These are phyloP conservation scores for Tetranychus truncatus DNA, from an alignment of 2,888 invertebrate species.

Conservation along the genomic window DNA sequence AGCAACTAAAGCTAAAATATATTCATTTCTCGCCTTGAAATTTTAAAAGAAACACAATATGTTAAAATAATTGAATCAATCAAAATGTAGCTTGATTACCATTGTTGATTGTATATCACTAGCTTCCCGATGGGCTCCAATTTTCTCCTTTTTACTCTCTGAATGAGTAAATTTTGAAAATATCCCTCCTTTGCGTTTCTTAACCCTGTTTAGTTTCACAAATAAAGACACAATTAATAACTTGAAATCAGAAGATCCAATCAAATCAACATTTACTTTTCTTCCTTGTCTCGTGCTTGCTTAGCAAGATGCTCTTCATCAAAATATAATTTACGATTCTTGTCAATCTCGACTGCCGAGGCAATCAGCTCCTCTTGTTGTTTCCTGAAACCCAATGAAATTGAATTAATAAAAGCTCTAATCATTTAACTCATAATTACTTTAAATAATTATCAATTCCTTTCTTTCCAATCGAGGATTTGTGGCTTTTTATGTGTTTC, in stretches of 20 bases:
- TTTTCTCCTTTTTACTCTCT: constrained; percentile 23
- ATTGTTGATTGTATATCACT: constrained; percentile 74
- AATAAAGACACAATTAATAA: constrained; percentile 9
- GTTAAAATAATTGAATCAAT: neutral
- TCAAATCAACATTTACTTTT: constrained; percentile 39
- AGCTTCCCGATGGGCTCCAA: constrained; percentile 54
- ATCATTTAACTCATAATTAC: constrained; percentile 34
- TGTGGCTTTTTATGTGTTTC: constrained; percentile 19
- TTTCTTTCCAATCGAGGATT: constrained; percentile 35
- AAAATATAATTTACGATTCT: constrained; percentile 80
- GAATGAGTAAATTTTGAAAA: constrained; percentile 23
- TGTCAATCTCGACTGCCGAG: constrained; percentile 72
- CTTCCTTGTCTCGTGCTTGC: constrained; percentile 84
- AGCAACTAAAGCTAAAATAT: constrained; percentile 68
- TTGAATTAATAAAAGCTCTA: neutral
- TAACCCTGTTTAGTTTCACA: constrained; percentile 40
- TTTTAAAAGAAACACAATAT: neutral
- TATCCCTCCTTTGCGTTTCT: constrained; percentile 22
- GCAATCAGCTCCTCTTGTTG: constrained; percentile 75
- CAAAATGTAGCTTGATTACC: constrained; percentile 6
- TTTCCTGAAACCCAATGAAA: constrained; percentile 32
- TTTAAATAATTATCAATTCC: constrained; percentile 60
- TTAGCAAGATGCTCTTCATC: constrained; percentile 90
- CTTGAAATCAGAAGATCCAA: constrained; percentile 10
- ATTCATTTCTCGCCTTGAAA: constrained; percentile 62